Evolutionary conservation across 2,113 vertebrate species (phyloP).

Genomic region (Gopherus flavomarginatus): DNA sequence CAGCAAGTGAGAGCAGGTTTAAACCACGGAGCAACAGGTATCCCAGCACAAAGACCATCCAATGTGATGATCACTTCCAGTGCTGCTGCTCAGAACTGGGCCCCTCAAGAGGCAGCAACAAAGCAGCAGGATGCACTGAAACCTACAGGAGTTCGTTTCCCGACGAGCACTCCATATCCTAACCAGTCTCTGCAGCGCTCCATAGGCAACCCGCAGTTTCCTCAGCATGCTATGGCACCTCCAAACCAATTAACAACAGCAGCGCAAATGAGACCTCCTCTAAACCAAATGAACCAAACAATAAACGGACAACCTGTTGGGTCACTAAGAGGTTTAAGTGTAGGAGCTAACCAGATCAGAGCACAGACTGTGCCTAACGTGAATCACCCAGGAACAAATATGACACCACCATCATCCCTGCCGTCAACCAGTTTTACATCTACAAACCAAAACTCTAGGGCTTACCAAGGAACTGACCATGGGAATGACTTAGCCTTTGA

Average conservation of each 20-base stretch:
- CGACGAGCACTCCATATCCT: constrained; percentile 71
- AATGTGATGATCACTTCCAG: constrained; percentile 81
- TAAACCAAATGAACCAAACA: constrained; percentile 81
- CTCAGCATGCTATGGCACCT: constrained; percentile 83
- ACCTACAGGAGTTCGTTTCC: constrained; percentile 76
- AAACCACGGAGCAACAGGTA: constrained; percentile 66
- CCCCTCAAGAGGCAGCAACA: constrained; percentile 74
- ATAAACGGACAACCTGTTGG: constrained; percentile 79
- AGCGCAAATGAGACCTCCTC: constrained; percentile 84
- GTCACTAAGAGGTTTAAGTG: constrained; percentile 79
- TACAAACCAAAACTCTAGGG: constrained; percentile 76
- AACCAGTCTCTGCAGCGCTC: constrained; percentile 82
- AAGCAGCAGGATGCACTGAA: constrained; percentile 86
- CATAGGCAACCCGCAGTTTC: constrained; percentile 82
- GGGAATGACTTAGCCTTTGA: constrained; percentile 88
- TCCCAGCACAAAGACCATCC: constrained; percentile 77
- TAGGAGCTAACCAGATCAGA: constrained; percentile 84
- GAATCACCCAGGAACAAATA: constrained; percentile 80
- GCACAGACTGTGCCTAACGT: constrained; percentile 82
- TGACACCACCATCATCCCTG: constrained; percentile 83
- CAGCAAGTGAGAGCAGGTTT: constrained; percentile 82
- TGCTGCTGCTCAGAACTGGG: constrained; percentile 82
- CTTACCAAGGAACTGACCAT: constrained; percentile 85
- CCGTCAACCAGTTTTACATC: constrained; percentile 80
- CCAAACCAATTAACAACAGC: constrained; percentile 85